A percentile compares a stretch with the other conserved stretches of the same genome.
phyloP scores from a whole-genome alignment of 2,888 invertebrate genomes.

The Stenchaetothrips biformis region DNA sequence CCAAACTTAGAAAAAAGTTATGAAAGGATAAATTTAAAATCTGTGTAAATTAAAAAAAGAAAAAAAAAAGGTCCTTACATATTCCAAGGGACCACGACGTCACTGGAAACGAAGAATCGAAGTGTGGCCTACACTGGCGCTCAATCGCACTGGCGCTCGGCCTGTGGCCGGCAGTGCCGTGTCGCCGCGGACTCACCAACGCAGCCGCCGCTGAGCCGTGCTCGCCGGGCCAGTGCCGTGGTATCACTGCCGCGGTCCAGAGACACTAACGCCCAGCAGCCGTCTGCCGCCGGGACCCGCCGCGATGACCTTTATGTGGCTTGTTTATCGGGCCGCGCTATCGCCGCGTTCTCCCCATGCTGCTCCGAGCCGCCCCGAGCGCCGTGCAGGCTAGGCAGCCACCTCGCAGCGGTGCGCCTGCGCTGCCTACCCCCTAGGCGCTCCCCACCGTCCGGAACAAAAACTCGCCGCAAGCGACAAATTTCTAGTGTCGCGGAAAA shows the following conservation, averaged over 20 bases:
- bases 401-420: not conserved
- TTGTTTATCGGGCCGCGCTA: not conserved
- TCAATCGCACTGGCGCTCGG: too few relatives aligned
- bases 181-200: not conserved
- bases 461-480: too few relatives aligned
- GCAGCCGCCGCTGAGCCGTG: not conserved
- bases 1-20: too few relatives aligned
- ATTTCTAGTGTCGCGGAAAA: too few relatives aligned
- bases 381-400: not conserved
- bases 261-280: not conserved
- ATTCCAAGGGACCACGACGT: too few relatives aligned
- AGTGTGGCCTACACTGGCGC: too few relatives aligned
- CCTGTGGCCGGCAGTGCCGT: not conserved
- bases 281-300: not conserved
- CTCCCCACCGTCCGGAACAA: too few relatives aligned
- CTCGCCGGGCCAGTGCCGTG: not conserved
- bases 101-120: too few relatives aligned
- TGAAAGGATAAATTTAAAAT: too few relatives aligned
- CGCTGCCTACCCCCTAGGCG: not conserved
- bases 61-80: too few relatives aligned
- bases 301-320: not conserved
- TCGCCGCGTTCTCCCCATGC: not conserved
- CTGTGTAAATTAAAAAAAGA: too few relatives aligned
- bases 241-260: not conserved
- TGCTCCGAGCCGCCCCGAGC: not conserved